Base-by-base conservation (phyloP, 2,113 vertebrate species). In the Ursus arctos region DNA sequence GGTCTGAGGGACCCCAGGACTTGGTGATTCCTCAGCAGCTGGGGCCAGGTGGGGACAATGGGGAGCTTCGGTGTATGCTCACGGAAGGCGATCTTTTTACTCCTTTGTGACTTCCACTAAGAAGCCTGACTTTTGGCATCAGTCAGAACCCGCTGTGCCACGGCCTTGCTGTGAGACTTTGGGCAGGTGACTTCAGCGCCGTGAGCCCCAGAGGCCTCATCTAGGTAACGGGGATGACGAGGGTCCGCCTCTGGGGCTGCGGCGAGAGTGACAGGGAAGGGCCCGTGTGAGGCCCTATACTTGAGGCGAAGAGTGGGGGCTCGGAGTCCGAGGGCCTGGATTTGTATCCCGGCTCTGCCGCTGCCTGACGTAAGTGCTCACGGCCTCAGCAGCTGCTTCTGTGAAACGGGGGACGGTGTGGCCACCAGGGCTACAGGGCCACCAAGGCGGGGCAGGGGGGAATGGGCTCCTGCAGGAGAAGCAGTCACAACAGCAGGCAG, bases 11-110 rank as follows among this genome's bases (percentile, higher is more conserved):
- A 82, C 18, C 57, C 2, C 51, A 21, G 51, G 51, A 43, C 24
- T 53, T 28, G 16, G 10, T 57, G 51, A 31, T 31, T 82, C 33
- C 51, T n/a, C 13, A 31, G 22, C 3, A 4, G 85, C 71, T 24
- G 53, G 67, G 53, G 7, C 61, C 31, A 71, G 36, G 14, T 22
- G 26, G 59, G 47, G 9, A 71, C 22, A 22, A 33, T 2, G 26
- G 72, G 31, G 4, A 21, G 51, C 74, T 65, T 57, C 71, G 55
- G 36, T 19, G 24, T 15, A 47, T 47, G 53, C 49, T 80, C 40
- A 0, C n/a, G 16, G 53, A 86, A 94, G 55, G 57, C 94, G 94
- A 74, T 47, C 65, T 87, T 79, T 88, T 63, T 24, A 74, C 19
- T 28, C 14, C 8, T 82, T 67, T 9, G 28, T 67, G 86, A 96